These are phyloP conservation scores for Drosophila trapezifrons DNA, from an alignment of 1,140 invertebrate species.

Conservation along the genomic window DNA sequence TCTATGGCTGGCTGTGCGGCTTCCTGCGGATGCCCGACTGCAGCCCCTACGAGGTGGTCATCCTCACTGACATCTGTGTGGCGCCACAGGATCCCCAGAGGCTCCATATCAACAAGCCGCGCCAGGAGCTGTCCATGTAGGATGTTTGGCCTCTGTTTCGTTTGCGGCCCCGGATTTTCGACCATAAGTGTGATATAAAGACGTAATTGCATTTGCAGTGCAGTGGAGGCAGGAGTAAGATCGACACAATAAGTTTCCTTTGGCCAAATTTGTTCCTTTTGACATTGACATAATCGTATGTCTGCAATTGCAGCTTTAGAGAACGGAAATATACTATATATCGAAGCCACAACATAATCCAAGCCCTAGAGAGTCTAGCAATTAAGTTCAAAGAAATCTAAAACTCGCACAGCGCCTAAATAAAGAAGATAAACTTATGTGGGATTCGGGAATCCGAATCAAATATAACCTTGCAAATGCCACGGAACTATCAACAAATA, in stretches of 20 bases:
- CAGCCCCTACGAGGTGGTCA: constrained; percentile 81
- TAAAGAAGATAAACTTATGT: constrained; percentile 7
- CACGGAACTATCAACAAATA: neutral
- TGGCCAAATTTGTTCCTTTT: constrained; percentile 77
- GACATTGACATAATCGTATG: constrained; percentile 48
- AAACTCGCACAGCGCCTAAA: constrained; percentile 42
- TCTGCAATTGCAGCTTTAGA: constrained; percentile 68
- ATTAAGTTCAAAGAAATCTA: constrained; percentile 55
- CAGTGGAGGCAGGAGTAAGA: constrained; percentile 25
- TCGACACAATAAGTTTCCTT: constrained; percentile 74
- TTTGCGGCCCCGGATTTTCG: constrained; percentile 52
- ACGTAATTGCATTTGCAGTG: constrained; percentile 53
- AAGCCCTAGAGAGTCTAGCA: constrained; percentile 44
- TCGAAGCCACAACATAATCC: constrained; percentile 45
- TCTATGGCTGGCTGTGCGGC: constrained; percentile 91
- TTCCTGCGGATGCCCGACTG: constrained; percentile 89
- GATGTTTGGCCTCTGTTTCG: constrained; percentile 13
- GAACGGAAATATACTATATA: constrained; percentile 46
- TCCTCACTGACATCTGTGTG: constrained; percentile 78
- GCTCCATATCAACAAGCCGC: constrained; percentile 77
- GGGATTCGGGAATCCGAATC: constrained; percentile 7
- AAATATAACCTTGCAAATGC: constrained; percentile 32
- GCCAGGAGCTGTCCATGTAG: constrained; percentile 82
- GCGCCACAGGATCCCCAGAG: constrained; percentile 73
- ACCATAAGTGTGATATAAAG: constrained; percentile 77